These are phyloP conservation scores for Enoplolaimus lenunculus DNA, from an alignment of 2,888 invertebrate species.

Conservation along the genomic window DNA sequence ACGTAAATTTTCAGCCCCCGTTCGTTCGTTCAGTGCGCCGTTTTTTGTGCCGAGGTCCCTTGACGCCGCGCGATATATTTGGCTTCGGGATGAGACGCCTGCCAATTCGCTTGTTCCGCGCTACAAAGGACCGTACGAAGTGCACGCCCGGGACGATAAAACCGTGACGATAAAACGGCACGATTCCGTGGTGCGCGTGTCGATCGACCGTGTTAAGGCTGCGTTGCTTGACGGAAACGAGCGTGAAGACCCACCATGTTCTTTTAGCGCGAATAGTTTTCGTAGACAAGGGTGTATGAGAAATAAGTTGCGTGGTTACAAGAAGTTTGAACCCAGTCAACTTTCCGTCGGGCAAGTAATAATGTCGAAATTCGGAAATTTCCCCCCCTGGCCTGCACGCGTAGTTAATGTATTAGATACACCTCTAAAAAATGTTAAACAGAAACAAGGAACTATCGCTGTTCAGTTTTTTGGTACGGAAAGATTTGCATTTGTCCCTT, in stretches of 20 bases:
- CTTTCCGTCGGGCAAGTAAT: background rate
- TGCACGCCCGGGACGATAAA: background rate
- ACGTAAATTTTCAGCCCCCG: background rate
- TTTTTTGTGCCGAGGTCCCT: slow-evolving; percentile 5
- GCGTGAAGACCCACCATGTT: background rate
- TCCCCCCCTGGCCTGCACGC: background rate
- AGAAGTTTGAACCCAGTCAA: background rate
- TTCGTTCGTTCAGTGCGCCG: background rate
- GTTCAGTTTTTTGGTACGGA: background rate
- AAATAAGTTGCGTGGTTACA: background rate
- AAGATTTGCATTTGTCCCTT: background rate
- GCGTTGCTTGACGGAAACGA: background rate
- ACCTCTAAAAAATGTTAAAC: background rate
- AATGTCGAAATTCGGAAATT: background rate
- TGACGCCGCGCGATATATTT: background rate
- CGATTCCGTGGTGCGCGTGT: background rate
- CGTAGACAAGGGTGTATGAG: background rate
- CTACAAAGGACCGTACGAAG: background rate
- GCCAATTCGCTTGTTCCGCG: background rate
- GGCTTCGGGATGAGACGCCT: background rate
- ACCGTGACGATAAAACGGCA: background rate
- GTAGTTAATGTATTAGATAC: background rate
- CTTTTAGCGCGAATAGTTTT: background rate
- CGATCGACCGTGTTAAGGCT: background rate
- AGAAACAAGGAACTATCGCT: background rate